Percentiles rank a stretch among this genome's conserved stretches.
Evolutionary conservation across 2,113 vertebrate genomes (phyloP).

Genomic region (Isurus oxyrinchus): DNA sequence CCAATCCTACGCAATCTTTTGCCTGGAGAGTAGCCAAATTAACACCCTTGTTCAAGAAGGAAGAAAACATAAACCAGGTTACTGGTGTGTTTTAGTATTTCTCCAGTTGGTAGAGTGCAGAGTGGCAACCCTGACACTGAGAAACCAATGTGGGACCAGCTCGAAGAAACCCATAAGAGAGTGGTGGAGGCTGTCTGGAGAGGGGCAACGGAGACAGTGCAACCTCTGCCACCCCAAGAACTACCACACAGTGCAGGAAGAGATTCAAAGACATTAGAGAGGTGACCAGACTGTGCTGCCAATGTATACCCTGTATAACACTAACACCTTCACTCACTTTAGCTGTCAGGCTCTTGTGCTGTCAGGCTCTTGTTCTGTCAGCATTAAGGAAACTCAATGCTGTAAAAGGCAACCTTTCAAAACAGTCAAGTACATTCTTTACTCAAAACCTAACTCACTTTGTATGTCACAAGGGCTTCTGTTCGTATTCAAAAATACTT

Average conservation of each 20-base stretch:
- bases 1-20: neutral
- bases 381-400: neutral
- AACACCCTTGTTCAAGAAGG: neutral
- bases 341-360: too few relatives aligned
- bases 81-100: neutral
- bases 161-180: neutral
- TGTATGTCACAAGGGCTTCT: neutral
- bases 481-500: neutral
- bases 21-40: neutral
- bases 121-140: neutral
- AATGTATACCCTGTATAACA: neutral
- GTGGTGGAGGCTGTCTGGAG: neutral
- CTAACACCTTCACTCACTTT: neutral
- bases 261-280: neutral
- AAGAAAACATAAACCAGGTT: neutral
- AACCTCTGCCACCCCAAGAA: neutral
- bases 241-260: neutral
- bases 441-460: neutral
- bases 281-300: neutral
- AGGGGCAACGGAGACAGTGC: neutral
- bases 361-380: neutral
- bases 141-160: neutral
- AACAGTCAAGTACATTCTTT: neutral
- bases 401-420: neutral
- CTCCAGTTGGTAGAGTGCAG: neutral